Base-by-base conservation (phyloP, 2,113 vertebrate species). In the Beaufortia kweichowensis region DNA sequence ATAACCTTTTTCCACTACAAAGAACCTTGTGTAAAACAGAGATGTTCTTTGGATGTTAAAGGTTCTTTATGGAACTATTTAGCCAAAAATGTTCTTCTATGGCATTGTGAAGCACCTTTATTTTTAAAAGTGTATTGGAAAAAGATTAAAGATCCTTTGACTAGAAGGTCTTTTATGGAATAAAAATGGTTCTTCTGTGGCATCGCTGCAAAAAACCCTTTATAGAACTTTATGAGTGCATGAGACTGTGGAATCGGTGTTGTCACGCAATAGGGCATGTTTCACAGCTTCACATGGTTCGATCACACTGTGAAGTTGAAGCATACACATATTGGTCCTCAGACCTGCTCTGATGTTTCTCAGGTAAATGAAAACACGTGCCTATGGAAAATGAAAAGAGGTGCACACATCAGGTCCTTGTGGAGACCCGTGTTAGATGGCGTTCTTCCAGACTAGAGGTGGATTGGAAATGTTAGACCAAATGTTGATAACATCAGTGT, bases 361-460 rank as follows among this genome's bases (percentile, higher is more conserved):
- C 87, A 87, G 87, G 90, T 92, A 91, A 92, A 88, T 90, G 85
- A 71, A 91, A 92, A 90, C 90, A 90, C 87, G 91, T 91, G 90
- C 31, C 41, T n/a, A 29, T 63, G 26, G 4, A 35, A 62, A 78
- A 53, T 63, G 7, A 68, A 69, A 56, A 50, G n/a, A 74, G 71
- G 41, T 39, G 12, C 23, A 60, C 23, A 62, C 39, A 21, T 14
- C 60, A 57, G 68, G 50, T 29, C n/a, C 33, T 23, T 35, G 28
- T 50, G 15, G 12, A 26, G n/a, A 17, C 28, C 21, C n/a, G 19
- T 71, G 68, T 71, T 39, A 41, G 31, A 71, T 57, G 50, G 68
- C 50, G 15, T 57, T 41, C 14, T 35, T 57, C 53, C 68, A 57
- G 41, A 57, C n/a, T 41, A 3, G 6, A 26, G 21, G 21, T 8